Base-by-base conservation (phyloP, 2,888 invertebrate genomes). In the Mamestra brassicae region DNA sequence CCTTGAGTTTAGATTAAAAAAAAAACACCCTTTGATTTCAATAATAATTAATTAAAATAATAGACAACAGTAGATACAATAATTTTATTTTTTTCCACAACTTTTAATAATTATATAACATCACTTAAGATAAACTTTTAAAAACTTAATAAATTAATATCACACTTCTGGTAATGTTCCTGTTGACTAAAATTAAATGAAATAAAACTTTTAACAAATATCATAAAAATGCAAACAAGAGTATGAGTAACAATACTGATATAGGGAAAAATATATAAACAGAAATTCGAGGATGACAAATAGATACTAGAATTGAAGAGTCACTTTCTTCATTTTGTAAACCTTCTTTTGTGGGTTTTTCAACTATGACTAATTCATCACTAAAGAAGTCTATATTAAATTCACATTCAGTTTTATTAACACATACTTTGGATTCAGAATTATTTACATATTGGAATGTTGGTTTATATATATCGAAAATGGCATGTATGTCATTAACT, bases 401-500 rank as follows among this genome's bases (percentile, higher is more conserved):
- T 63, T 97, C 97, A 93, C 98, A 98, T 89, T 98, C 97, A 0
- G 98, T 98, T 89, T 97, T 96, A 94, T 98, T 98, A 11, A 98
- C 93, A 93, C 98, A 98, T 66, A 97, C 97, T 88, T 97, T 97
- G 6, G 97, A 97, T 84, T 97, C 96, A 2, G 97, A 96, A 86
- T 97, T 97, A 91, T 98, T 98, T 57, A 97, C 97, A 92, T 98
- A 98, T 89, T 98, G 97, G 94, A 98, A 98, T 84, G 98, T 98
- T 17, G 98, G 98, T 89, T 98, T 98, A 89, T 98, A 98, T 89
- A 98, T 98, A 94, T 98, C 98, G 91, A 98, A 98, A 80, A 98
- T 97, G 8, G 98, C 98, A 93, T 98, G 98, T 87, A 98, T 98
- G 90, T 98, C 98, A 93, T 98, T 98, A 65, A 97, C 97, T 13